Evolutionary conservation across 2,797 vertebrate species (phyloP), one percentile per base, ranked within the genome.

Genomic region (Rhinatrema bivittatum): DNA sequence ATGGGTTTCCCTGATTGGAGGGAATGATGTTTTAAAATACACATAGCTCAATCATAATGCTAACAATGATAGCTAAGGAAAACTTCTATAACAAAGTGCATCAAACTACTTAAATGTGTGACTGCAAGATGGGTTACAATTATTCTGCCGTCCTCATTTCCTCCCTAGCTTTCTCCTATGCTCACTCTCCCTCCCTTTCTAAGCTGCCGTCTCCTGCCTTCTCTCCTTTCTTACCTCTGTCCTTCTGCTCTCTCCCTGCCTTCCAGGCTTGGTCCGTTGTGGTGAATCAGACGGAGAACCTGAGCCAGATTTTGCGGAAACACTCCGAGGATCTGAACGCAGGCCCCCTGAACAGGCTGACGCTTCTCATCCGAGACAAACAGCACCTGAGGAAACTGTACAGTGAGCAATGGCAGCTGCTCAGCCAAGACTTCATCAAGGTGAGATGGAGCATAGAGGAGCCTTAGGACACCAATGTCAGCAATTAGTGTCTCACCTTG

Each of bases 301-400:
- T 99, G 66, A 97, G 93, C 69, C 87, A 89, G 19, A 32, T 87
- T 50, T 82, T 97, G 62, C 84, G 77, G 53, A 90, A 76, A 39
- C 88, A 85, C 1, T 90, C 93, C 0, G 94, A 98, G 42, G 89
- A 91, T 14, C 75, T 98, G 67, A 62, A 56, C 15, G 67, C 86
- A 0, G 94, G 94, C 11, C 94, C 95, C 0, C 76, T 97, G 61
- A 90, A 84, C 78, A 97, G 92, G 65, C 73, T 99, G 36, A 86
- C 84, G 9, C 65, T 94, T 49, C 88, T 98, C 32, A 92, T 97
- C 56, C 87, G 86, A 1, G 91, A 93, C 78, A 97, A 97, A 62
- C 94, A 97, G 77, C 94, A 93, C 61, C 84, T 99, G 20, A 89
- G 90, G 24, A 93, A 86, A 66, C 76, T 66, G 24, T 97, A 90